Base-by-base conservation (phyloP, 2,113 vertebrate genomes). In the Oophaga pumilio region DNA sequence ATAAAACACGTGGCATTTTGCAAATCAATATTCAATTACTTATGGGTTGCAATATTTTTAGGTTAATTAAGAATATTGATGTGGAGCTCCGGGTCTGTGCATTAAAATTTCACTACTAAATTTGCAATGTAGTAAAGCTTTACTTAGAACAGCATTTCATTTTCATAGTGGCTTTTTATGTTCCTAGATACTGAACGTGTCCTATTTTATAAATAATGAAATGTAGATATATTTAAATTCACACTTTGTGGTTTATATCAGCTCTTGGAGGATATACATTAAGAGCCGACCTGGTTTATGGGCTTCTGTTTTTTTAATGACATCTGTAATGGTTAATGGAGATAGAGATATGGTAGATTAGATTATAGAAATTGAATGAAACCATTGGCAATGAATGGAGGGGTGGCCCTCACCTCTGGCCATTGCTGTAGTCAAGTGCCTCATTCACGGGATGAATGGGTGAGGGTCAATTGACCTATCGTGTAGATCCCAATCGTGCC, bases 21-120 rank as follows among this genome's bases (percentile, higher is more conserved):
- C 43, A 66, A 80, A 88, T 88, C 86, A 83, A 88, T 88, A 88
- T 88, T 88, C 79, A 88, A 88, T 88, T 88, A 88, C 86, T 88
- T 82, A 83, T 88, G 86, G 33, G 33, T 76, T 88, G 69, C 80
- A 83, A 88, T 83, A 88, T 88, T 83, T 43, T 83, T 64, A 88
- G 28, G 83, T 88, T 88, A 88, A 88, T 88, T 88, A 88, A 66
- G 79, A 82, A 82, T 88, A 88, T 88, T 88, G 79, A 88, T 88
- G 86, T 33, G 33, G 64, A 76, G 43, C 86, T 83, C 68, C 33
- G 20, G 69, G 56, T 83, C 69, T 76, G 9, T 15, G 86, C 86
- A 88, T 83, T 76, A 76, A 74, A 64, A 66, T 78, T 82, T 83
- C 86, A 82, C 86, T 83, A 71, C 69, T 52, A 69, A 52, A 88